Evolutionary conservation across 2,797 vertebrate species (phyloP).

Genomic region (Carcharodon carcharias): DNA sequence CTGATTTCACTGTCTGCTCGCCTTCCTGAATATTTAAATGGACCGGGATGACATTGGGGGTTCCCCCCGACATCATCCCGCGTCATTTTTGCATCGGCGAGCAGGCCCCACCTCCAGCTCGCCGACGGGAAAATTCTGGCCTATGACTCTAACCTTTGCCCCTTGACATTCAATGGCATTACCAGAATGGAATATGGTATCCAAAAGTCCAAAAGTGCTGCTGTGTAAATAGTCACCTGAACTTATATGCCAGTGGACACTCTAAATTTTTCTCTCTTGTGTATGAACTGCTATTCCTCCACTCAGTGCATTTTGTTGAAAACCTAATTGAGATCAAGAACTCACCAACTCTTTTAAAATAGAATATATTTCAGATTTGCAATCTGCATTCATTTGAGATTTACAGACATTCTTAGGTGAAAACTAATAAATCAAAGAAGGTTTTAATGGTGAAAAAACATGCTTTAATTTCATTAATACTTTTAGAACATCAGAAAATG

Average conservation of each 20-base stretch:
- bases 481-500: neutral
- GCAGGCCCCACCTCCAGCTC: no score
- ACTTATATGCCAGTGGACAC: neutral
- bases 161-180: no score
- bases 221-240: no score
- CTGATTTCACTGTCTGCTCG: no score
- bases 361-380: neutral
- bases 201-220: no score
- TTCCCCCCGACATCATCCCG: no score
- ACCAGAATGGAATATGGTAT: no score
- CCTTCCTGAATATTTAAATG: no score
- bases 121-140: no score
- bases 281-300: neutral
- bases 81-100: no score
- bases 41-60: no score
- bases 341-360: neutral
- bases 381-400: neutral
- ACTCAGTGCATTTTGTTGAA: neutral
- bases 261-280: neutral
- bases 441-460: neutral
- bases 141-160: no score
- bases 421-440: neutral
- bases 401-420: neutral
- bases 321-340: neutral
- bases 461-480: neutral